A percentile compares a stretch with the other conserved stretches of the same genome.
phyloP scores from a whole-genome alignment of 2,797 vertebrate genomes.

The Oreochromis grahami region DNA sequence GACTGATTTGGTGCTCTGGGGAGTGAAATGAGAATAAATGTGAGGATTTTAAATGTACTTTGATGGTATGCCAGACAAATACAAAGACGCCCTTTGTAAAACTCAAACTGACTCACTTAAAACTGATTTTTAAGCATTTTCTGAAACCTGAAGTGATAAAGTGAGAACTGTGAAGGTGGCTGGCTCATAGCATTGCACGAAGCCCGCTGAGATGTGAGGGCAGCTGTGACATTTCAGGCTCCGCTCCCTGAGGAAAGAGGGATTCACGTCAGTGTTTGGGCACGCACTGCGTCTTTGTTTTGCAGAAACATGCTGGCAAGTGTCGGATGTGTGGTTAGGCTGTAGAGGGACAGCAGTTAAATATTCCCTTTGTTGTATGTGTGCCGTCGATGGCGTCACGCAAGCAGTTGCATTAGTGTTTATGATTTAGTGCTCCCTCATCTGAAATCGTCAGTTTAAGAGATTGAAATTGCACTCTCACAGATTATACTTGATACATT shows the following conservation, averaged over 20 bases:
- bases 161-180: not conserved
- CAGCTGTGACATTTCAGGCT: not conserved
- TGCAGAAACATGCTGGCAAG: conserved; percentile 35
- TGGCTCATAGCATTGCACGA: conserved; percentile 9
- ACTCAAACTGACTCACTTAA: not conserved
- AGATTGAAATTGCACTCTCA: conserved; percentile 54
- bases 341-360: conserved; percentile 1
- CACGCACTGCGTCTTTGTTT: conserved; percentile 23
- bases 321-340: not conserved
- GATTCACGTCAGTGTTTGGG: not conserved
- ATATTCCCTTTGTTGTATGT: not conserved
- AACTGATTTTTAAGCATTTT: not conserved
- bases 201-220: not conserved
- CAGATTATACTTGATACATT: conserved; percentile 75
- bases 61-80: not conserved
- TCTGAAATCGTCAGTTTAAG: conserved; percentile 24
- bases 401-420: conserved; percentile 24
- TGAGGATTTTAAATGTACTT: conserved; percentile 11
- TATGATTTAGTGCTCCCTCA: conserved; percentile 36
- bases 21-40: not conserved
- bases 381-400: conserved; percentile 7
- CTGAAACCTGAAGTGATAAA: not conserved
- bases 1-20: conserved; percentile 39
- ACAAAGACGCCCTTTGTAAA: not conserved
- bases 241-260: not conserved